Base-by-base conservation (phyloP, 1,140 invertebrate genomes). In the Zaprionus ornatus region DNA sequence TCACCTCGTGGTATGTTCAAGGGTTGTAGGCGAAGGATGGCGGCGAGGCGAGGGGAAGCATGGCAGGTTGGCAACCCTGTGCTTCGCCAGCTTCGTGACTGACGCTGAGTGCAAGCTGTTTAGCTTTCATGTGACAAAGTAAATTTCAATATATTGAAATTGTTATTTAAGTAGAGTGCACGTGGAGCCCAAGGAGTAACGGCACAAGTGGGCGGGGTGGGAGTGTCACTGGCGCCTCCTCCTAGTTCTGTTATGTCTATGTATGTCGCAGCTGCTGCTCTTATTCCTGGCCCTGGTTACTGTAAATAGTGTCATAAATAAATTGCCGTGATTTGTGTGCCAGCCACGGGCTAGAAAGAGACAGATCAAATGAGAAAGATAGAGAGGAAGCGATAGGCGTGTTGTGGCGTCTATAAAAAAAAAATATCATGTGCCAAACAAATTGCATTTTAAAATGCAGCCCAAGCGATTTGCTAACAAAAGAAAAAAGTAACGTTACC, bases 131-230 rank as follows among this genome's bases (percentile, higher is more conserved):
- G 86, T 90, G 86, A 90, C 82, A 90, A 90, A 90, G 82, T 90
- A 90, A 90, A 90, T 90, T 90, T 90, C 85, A 90, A 90, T 90
- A 90, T 90, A 90, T 90, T 90, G 85, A 90, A 90, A 90, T 90
- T 85, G 86, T 90, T 90, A 90, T 90, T 90, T 90, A 85, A 90
- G 84, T 84, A 88, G 84, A 85, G 86, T 90, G 85, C 79, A 81
- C 67, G 71, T 86, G 79, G 73, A 70, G 61, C 60, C 67, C 59
- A 52, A 59, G 59, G n/a, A 56, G 40, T 40, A n/a, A 40, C 15
- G 37, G 5, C n/a, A n/a, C 13, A 40, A 40, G 15, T 15, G 37
- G 25, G 23, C 19, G 48, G 23, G 60, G 5, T 60, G 15, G 65
- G 48, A n/a, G 50, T 40, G 81, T 15, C 17, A 45, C 50, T 74